phyloP scores from a whole-genome alignment of 2,113 vertebrate species.

The Onychorhynchus coronatus region DNA sequence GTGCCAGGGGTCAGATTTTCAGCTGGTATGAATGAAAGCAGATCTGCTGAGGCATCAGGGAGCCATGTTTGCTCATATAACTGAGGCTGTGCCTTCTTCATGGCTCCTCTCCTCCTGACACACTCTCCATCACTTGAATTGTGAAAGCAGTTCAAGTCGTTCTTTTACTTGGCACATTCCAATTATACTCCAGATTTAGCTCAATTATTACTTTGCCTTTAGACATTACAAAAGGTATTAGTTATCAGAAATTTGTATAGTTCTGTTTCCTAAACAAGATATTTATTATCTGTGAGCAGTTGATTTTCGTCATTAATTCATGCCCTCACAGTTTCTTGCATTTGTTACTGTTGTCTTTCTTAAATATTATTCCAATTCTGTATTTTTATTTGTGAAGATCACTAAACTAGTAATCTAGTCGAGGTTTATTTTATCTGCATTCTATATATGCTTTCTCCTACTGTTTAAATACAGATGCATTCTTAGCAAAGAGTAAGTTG shows the following conservation, averaged over 20 bases:
- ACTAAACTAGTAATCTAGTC: background rate
- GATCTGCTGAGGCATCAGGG: background rate
- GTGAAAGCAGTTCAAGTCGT: background rate
- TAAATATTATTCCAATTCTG: background rate
- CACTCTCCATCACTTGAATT: fast-evolving
- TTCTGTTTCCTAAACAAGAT: background rate
- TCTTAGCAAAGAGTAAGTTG: background rate
- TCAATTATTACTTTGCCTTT: background rate
- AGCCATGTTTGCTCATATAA: background rate
- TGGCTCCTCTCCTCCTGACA: background rate
- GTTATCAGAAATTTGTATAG: background rate
- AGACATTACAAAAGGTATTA: background rate
- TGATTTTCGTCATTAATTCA: background rate
- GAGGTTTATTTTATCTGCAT: slow-evolving; percentile 1
- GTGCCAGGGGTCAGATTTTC: background rate
- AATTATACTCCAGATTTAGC: background rate
- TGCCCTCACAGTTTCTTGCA: background rate
- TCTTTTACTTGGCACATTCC: background rate
- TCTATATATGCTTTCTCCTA: background rate
- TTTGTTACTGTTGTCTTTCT: background rate
- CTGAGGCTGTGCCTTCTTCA: background rate
- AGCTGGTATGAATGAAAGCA: background rate
- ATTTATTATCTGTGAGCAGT: background rate
- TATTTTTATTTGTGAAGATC: background rate
- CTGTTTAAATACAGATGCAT: background rate